These are phyloP conservation scores for Actinopyga echinites DNA, from an alignment of 53 echinoderm and acorn worm species.

Conservation along the genomic window DNA sequence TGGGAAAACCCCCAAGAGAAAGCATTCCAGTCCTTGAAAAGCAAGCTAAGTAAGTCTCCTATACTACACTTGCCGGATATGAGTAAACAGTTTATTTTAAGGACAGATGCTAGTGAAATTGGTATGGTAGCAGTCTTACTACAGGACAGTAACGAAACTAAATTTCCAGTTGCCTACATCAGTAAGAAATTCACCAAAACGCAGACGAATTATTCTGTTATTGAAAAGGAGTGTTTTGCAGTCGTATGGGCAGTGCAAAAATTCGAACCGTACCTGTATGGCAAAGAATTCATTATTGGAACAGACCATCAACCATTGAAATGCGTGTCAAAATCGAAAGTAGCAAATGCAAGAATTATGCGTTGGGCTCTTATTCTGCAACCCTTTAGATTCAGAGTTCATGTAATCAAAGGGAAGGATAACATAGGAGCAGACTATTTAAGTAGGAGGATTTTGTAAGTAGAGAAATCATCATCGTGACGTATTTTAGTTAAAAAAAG, in stretches of 20 bases:
- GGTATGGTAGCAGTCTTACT: too few relatives aligned
- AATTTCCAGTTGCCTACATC: too few relatives aligned
- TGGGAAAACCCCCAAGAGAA: conserved; percentile 28
- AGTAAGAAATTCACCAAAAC: too few relatives aligned
- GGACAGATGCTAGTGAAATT: too few relatives aligned
- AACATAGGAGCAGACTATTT: conserved; percentile 10
- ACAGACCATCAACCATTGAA: conserved; percentile 13
- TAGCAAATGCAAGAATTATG: conserved; percentile 2
- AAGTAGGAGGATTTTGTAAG: not conserved
- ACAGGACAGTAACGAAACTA: too few relatives aligned
- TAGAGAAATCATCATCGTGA: too few relatives aligned
- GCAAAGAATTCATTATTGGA: not conserved
- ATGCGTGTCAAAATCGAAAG: not conserved
- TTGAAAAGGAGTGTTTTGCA: conserved; percentile 13
- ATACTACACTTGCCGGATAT: too few relatives aligned
- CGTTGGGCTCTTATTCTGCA: conserved; percentile 1
- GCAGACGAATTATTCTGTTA: not conserved
- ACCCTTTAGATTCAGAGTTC: not conserved
- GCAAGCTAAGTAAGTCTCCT: too few relatives aligned
- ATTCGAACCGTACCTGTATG: conserved; percentile 17
- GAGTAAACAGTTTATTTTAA: too few relatives aligned
- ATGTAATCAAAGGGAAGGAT: not conserved
- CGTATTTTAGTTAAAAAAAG: too few relatives aligned
- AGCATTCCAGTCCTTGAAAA: too few relatives aligned
- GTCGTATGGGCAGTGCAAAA: conserved; percentile 1